A percentile compares a stretch with the other conserved stretches of the same genome.
phyloP scores from a whole-genome alignment of 2,888 invertebrate species.

The Drosophila longiperda region DNA sequence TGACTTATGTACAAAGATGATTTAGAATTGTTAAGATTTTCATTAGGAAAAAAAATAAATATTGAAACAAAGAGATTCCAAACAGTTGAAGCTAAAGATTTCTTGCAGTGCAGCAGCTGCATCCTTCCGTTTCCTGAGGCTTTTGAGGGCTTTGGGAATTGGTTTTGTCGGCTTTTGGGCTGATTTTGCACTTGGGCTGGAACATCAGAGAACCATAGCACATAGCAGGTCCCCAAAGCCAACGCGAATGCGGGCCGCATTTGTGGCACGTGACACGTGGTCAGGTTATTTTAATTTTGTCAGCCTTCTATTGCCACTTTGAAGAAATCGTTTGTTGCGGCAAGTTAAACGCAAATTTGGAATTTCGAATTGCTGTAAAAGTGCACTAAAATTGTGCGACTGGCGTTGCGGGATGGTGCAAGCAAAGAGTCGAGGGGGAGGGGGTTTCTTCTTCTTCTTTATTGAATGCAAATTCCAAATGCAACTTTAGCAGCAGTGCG shows the following conservation, averaged over 20 bases:
- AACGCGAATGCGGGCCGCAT: slow-evolving; percentile 15
- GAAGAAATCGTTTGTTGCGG: slow-evolving; percentile 10
- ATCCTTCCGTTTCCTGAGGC: slow-evolving; percentile 23
- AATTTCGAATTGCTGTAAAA: slow-evolving; percentile 32
- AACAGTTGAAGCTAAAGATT: not conserved
- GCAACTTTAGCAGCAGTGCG: slow-evolving; percentile 40
- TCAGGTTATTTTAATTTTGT: slow-evolving; percentile 36
- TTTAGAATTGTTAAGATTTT: not conserved
- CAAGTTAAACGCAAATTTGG: slow-evolving; percentile 29
- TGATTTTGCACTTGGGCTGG: slow-evolving; percentile 52
- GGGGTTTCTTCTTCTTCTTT: slow-evolving; percentile 14
- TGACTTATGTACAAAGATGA: no score
- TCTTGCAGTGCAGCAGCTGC: slow-evolving; percentile 29
- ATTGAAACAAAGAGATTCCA: not conserved
- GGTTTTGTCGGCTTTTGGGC: slow-evolving; percentile 25
- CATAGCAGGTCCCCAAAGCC: slow-evolving; percentile 1
- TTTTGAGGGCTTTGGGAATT: slow-evolving; percentile 11
- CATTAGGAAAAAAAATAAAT: not conserved
- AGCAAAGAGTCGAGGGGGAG: not conserved
- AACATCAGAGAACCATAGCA: not conserved
- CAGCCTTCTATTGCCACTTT: slow-evolving; percentile 41
- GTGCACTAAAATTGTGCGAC: not conserved
- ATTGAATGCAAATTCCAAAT: slow-evolving; percentile 58
- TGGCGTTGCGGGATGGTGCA: not conserved
- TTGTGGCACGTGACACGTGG: slow-evolving; percentile 34